Percentiles rank a stretch among this genome's conserved stretches.
Evolutionary conservation across 2,888 invertebrate genomes (phyloP).

Genomic region (Dendrolimus houi): DNA sequence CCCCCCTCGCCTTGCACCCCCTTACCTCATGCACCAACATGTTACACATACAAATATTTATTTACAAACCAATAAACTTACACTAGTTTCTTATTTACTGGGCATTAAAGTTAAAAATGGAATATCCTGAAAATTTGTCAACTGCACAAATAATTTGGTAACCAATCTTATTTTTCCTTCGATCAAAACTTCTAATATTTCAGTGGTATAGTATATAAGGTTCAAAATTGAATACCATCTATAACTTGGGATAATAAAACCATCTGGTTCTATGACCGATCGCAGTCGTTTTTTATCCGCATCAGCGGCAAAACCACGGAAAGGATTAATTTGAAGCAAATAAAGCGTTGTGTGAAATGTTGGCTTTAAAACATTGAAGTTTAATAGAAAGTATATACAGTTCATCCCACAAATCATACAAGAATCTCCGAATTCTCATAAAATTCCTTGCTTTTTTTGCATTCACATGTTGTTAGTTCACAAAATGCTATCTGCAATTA

Average conservation of each 20-base stretch:
- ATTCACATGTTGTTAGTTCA: too few species aligned
- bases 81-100: slow-evolving; percentile 11
- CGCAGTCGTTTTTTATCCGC: slow-evolving; percentile 53
- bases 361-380: slow-evolving; percentile 8
- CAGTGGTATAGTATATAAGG: not conserved
- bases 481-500: too few species aligned
- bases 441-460: too few species aligned
- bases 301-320: slow-evolving; percentile 58
- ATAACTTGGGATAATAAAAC: not conserved
- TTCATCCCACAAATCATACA: too few species aligned
- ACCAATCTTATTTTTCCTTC: not conserved
- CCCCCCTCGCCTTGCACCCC: slow-evolving; percentile 30
- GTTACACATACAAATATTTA: slow-evolving; percentile 22
- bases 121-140: slow-evolving; percentile 1
- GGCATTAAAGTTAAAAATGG: slow-evolving; percentile 21
- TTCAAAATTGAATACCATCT: not conserved
- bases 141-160: slow-evolving; percentile 15
- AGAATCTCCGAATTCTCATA: too few species aligned
- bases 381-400: too few species aligned
- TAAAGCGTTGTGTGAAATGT: slow-evolving; percentile 45
- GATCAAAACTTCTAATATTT: too few species aligned
- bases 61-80: slow-evolving; percentile 7
- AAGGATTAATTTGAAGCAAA: slow-evolving; percentile 69
- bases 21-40: slow-evolving; percentile 34
- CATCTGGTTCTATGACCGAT: slow-evolving; percentile 26